A percentile compares a stretch with the other conserved stretches of the same genome.
Evolutionary conservation across 2,113 vertebrate species (phyloP).

Genomic region (Amia ocellicauda): DNA sequence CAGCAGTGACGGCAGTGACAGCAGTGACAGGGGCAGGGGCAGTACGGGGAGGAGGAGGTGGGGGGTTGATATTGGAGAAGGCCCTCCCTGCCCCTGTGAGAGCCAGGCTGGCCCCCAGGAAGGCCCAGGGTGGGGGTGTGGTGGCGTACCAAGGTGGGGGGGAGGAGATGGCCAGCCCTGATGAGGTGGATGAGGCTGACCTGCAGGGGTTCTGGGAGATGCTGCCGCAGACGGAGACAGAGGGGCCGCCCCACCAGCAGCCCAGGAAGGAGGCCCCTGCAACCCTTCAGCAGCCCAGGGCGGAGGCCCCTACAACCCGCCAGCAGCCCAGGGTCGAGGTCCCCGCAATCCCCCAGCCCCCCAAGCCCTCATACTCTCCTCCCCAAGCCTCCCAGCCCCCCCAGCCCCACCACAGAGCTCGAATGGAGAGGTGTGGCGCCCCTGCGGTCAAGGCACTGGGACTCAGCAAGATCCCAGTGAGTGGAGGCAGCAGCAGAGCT

Average conservation of each 20-base stretch:
- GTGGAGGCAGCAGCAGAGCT: constrained; percentile 49
- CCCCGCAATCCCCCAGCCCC: constrained; percentile 50
- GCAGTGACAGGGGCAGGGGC: no score
- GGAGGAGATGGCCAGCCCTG: constrained; percentile 97
- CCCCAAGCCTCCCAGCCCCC: constrained; percentile 44
- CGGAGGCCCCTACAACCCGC: no score
- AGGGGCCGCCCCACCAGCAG: constrained; percentile 33
- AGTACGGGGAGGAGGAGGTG: constrained; percentile 20
- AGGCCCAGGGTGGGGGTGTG: constrained; percentile 72
- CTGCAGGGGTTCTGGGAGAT: constrained; percentile 96
- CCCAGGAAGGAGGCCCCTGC: constrained; percentile 34
- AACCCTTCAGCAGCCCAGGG: constrained; percentile 23
- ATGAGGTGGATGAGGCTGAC: constrained; percentile 85
- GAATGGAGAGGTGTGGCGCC: constrained; percentile 43
- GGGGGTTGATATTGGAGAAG: constrained; percentile 11
- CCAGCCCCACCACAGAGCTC: constrained; percentile 28
- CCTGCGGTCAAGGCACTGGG: constrained; percentile 59
- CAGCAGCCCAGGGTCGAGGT: constrained; percentile 44
- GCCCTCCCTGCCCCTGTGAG: constrained; percentile 40
- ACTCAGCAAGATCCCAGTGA: constrained; percentile 63
- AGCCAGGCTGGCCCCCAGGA: constrained; percentile 59
- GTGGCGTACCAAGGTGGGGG: constrained; percentile 95
- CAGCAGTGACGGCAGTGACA: constrained; percentile 26
- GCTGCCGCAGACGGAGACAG: constrained; percentile 78
- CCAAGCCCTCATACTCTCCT: no score